Evolutionary conservation across 2,888 invertebrate species (phyloP).

Genomic region (Osedax frankpressi): DNA sequence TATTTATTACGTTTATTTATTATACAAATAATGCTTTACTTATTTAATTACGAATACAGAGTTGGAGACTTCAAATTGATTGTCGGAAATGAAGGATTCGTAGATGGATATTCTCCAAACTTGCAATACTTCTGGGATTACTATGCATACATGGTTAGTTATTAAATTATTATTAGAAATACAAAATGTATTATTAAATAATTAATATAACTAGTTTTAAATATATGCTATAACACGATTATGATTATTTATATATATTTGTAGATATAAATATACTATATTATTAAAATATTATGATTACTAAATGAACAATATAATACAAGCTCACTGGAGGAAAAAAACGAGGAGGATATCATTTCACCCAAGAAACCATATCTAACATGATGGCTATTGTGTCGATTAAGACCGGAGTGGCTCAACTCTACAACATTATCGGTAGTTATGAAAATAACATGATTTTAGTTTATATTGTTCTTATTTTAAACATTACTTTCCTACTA

Average conservation of each 20-base stretch:
- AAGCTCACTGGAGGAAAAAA: background rate
- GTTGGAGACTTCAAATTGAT: background rate
- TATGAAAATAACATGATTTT: no score
- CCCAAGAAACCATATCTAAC: background rate
- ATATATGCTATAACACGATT: no score
- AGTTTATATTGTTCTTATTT: no score
- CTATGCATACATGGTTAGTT: background rate
- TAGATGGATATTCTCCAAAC: background rate
- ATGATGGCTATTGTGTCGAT: background rate
- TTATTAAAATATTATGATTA: background rate
- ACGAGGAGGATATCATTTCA: background rate
- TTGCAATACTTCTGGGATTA: background rate
- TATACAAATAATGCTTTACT: background rate
- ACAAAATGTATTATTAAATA: no score
- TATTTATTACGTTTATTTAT: no score
- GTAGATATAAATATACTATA: background rate
- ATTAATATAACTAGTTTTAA: no score
- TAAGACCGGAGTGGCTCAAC: background rate
- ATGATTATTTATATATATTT: background rate
- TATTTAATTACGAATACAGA: background rate
- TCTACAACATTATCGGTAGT: background rate
- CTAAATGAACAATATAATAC: background rate
- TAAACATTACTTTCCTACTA: no score
- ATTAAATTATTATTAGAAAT: no score
- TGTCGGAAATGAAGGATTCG: background rate